Base-by-base conservation (phyloP, 2,888 invertebrate species). In the Chaetogeoica ovagalla region DNA sequence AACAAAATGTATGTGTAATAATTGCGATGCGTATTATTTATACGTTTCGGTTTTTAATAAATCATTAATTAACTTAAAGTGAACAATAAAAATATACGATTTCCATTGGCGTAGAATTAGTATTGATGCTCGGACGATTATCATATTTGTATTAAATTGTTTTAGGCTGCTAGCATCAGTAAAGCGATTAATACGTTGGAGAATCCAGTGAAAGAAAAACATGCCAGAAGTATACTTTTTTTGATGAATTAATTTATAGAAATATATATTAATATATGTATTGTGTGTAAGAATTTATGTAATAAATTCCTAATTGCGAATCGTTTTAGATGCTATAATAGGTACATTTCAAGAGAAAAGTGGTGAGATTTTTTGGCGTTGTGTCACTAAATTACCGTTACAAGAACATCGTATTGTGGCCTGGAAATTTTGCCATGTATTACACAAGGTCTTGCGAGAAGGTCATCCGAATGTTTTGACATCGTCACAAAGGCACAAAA, bases 371-470 rank as follows among this genome's bases (percentile, higher is more conserved):
- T 99, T 98, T 87, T 99, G 98, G 98, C 91, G 88, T 83, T 89
- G 90, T 81, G 89, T 90, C 65, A 86, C 88, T 79, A 88, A 93
- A 55, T 90, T 94, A 83, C 95, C 94, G 13, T 87, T 95, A 2
- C 94, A 96, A 87, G 97, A 96, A 84, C 95, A 97, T 88, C 91
- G 96, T 82, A 97, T 99, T 84, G 93, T 97, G 70, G 96, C 97
- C 48, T 99, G 99, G 99, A 99, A 99, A 88, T 97, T 98, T 88
- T 98, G 97, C 85, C 96, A 99, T 88, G 94, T 98, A 83, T 89
- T 98, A 37, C 99, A 99, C 87, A 98, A 98, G 86, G 89, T 99
- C 76, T 88, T 98, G 82, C 90, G 98, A 21, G 98, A 99, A 88
- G 98, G 98, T 0, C 97, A 98, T 87, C 91, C 92, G 21, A 90